Evolutionary conservation across 2,113 vertebrate genomes (phyloP).

Genomic region (Piaya cayana): DNA sequence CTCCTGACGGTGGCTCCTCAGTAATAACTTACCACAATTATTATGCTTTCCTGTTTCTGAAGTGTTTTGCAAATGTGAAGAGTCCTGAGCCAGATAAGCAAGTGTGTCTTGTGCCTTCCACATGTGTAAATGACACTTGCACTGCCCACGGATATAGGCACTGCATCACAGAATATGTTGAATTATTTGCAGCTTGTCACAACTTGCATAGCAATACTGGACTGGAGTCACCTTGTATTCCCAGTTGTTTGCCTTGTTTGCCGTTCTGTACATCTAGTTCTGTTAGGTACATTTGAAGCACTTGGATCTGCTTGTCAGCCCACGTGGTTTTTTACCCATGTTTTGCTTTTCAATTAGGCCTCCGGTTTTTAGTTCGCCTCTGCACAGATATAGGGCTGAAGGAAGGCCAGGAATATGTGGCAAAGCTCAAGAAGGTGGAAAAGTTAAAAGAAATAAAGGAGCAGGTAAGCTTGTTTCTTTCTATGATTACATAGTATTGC

Average conservation of each 20-base stretch:
- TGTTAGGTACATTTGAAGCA: not conserved
- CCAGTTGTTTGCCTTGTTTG: not conserved
- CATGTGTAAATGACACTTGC: not conserved
- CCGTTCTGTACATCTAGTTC: not conserved
- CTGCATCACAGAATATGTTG: not conserved
- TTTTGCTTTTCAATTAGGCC: slow-evolving; percentile 73
- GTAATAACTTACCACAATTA: not conserved
- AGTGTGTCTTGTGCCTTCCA: not conserved
- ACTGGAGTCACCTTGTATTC: not conserved
- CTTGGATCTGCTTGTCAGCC: not conserved
- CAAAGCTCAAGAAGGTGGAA: slow-evolving; percentile 93
- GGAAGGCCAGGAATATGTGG: slow-evolving; percentile 92
- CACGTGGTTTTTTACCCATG: not conserved
- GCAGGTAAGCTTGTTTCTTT: slow-evolving; percentile 79
- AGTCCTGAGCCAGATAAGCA: not conserved
- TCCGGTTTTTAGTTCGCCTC: slow-evolving; percentile 91
- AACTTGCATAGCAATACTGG: not conserved
- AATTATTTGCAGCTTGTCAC: not conserved
- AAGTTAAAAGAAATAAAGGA: slow-evolving; percentile 94
- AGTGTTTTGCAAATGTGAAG: not conserved
- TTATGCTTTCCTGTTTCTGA: not conserved
- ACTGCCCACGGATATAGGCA: not conserved
- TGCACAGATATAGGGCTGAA: slow-evolving; percentile 93
- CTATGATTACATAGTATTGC: not conserved
- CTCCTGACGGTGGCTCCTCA: not conserved